Evolutionary conservation across 2,888 invertebrate genomes (phyloP).

Genomic region (Lamellibrachia satsuma): DNA sequence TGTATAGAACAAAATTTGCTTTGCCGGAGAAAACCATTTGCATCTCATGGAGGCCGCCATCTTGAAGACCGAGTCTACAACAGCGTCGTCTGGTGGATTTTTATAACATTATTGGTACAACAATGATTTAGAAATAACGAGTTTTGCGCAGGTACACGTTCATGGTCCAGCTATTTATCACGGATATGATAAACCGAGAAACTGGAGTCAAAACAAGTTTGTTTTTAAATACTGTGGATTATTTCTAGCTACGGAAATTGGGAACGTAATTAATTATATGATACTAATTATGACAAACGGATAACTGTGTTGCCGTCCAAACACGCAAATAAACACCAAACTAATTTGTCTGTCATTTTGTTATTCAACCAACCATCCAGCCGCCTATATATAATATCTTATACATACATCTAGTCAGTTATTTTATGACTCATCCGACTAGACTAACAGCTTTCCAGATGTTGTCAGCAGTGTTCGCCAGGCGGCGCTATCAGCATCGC

Average conservation of each 20-base stretch:
- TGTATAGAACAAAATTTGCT: not conserved
- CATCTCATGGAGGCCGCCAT: slow-evolving; percentile 1
- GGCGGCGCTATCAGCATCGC: not conserved
- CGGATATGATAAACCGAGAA: not conserved
- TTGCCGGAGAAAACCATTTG: slow-evolving; percentile 11
- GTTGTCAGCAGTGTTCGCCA: not conserved
- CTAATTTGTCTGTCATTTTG: no score
- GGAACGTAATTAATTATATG: no score
- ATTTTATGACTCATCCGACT: not conserved
- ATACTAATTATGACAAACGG: no score
- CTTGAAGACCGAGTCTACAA: not conserved
- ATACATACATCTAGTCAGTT: no score
- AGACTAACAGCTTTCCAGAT: not conserved
- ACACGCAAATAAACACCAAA: no score
- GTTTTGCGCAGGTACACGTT: not conserved
- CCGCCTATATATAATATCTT: no score
- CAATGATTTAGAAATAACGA: not conserved
- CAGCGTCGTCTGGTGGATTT: not conserved
- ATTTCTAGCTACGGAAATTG: no score
- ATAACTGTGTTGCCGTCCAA: no score
- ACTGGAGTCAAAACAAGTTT: no score
- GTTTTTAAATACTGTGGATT: no score
- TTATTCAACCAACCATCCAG: no score
- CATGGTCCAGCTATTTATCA: not conserved
- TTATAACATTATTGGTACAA: not conserved